These are phyloP conservation scores for Malthinus flaveolus DNA, from an alignment of 2,888 invertebrate genomes.

Conservation along the genomic window DNA sequence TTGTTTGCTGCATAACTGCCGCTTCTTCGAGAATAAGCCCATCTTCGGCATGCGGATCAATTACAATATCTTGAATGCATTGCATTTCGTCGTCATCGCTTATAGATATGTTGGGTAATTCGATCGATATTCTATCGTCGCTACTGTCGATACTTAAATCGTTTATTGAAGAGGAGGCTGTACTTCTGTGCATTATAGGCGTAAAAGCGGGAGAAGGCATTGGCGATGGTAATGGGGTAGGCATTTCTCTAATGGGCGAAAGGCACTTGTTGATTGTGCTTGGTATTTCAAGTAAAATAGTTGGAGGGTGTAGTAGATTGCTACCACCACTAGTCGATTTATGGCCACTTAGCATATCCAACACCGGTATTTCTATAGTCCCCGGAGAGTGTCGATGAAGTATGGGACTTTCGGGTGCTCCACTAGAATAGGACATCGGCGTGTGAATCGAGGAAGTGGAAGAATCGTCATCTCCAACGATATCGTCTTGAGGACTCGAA, in stretches of 20 bases:
- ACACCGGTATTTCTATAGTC: constrained; percentile 64
- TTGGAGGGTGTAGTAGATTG: constrained; percentile 71
- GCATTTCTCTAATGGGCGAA: constrained; percentile 77
- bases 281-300: constrained; percentile 77
- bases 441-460: constrained; percentile 68
- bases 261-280: constrained; percentile 75
- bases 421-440: constrained; percentile 63
- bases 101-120: constrained; percentile 52
- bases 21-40: constrained; percentile 53
- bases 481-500: constrained; percentile 75
- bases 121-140: constrained; percentile 57
- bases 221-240: constrained; percentile 75
- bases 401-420: constrained; percentile 66
- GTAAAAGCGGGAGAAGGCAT: constrained; percentile 72
- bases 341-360: constrained; percentile 71
- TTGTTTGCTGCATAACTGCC: constrained; percentile 48
- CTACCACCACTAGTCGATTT: constrained; percentile 61
- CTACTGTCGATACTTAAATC: constrained; percentile 52
- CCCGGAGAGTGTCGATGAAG: constrained; percentile 46
- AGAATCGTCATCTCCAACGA: constrained; percentile 70
- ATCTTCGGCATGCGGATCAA: constrained; percentile 54
- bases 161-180: constrained; percentile 55
- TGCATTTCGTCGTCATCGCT: constrained; percentile 51
- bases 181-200: constrained; percentile 61
- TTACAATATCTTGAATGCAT: constrained; percentile 48